Base-by-base conservation (phyloP, 2,797 vertebrate species). In the Sebastes diaconus region DNA sequence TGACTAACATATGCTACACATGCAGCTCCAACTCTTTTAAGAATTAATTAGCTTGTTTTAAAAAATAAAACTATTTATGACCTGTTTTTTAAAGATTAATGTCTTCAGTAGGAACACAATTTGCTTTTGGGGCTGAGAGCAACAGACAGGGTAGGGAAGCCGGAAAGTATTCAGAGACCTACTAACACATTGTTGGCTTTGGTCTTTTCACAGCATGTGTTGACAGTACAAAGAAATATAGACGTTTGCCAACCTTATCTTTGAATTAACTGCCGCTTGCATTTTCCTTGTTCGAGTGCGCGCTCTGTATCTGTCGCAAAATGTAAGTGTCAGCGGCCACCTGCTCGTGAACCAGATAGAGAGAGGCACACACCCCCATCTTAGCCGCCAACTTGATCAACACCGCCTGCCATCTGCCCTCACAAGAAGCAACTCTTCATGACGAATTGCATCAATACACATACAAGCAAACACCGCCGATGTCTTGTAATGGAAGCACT, bases 391-490 rank as follows among this genome's bases (percentile, higher is more conserved):
- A 68, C 76, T 83, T 81, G 68, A 89, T 87, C 85, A 87, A 86
- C 82, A 46, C 77, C 84, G 68, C 54, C 86, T 88, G 86, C 73
- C 86, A 80, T 25, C 70, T 70, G 64, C 71, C 85, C 82, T 84
- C 85, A 79, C 84, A 81, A 78, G 82, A 76, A 73, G 79, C 85
- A 72, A 77, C 78, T 42, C 68, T 6, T 57, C 18, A 65, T 92
- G 90, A 93, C 50, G 16, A 92, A 93, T 88, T 39, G 73, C 82
- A 83, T 88, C 79, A 69, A 87, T 66, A 68, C 29, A 25, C 76
- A 77, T 66, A 61, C 70, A 81, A 75, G 90, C 75, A 79, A 84
- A 85, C 77, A 30, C 69, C 13, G 55, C 66, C 13, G 30, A 68
- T 75, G 68, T 42, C 22, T 34, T 80, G 27, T 86, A 89, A 91